Evolutionary conservation across 2,113 vertebrate species (phyloP).

Genomic region (rabbit (Oryctolagus cuniculus)): mOryCun1.1 NC_091432.1:236429001-236429500

Average conservation of each 20-base stretch:
- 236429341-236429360: background rate
- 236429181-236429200: background rate
- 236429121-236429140: background rate
- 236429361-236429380: background rate
- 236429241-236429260: background rate
- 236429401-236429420: too few species aligned
- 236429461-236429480: background rate
- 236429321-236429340: slow-evolving; percentile 73
- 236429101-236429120: too few species aligned
- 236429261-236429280: background rate
- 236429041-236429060: too few species aligned
- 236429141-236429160: too few species aligned
- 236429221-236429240: background rate
- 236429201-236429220: slow-evolving; percentile 62
- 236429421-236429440: background rate
- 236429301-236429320: slow-evolving; percentile 53
- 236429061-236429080: background rate
- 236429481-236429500: accelerated
- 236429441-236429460: background rate
- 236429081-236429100: background rate
- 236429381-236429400: background rate
- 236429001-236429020: slow-evolving; percentile 68
- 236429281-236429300: background rate
- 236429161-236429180: accelerated
- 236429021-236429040: background rate